Percentiles rank a stretch among this genome's conserved stretches.
Evolutionary conservation across 1,140 invertebrate species (phyloP).

Genomic region (Caenorhabditis brenneri): DNA sequence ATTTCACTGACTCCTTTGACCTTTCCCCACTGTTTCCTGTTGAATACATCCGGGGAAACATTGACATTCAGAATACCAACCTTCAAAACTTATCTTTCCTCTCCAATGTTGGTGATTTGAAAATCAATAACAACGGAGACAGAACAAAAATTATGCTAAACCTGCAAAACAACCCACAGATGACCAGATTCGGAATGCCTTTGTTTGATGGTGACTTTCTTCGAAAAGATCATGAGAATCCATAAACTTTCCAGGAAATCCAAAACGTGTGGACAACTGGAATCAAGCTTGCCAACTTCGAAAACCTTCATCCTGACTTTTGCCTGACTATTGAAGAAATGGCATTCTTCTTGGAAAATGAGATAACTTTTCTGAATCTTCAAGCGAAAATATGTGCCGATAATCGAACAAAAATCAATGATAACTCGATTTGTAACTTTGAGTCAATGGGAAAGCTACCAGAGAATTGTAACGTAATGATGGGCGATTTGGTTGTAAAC

Average conservation of each 20-base stretch:
- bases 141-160: not conserved
- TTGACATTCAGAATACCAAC: not conserved
- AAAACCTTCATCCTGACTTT: not conserved
- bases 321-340: not conserved
- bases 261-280: not conserved
- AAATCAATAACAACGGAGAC: not conserved
- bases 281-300: not conserved
- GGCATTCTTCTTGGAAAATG: not conserved
- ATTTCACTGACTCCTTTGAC: not conserved
- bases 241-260: not conserved
- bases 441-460: not conserved
- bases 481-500: not conserved
- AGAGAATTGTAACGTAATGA: not conserved
- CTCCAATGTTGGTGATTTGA: no score
- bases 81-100: not conserved
- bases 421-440: not conserved
- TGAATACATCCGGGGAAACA: not conserved
- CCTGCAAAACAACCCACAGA: not conserved
- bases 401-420: not conserved
- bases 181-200: not conserved
- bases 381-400: not conserved
- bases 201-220: not conserved
- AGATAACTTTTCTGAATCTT: not conserved
- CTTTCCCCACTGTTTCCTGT: not conserved
- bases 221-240: no score